phyloP scores from a whole-genome alignment of 1,140 invertebrate species.

The Pollicipes pollicipes region DNA sequence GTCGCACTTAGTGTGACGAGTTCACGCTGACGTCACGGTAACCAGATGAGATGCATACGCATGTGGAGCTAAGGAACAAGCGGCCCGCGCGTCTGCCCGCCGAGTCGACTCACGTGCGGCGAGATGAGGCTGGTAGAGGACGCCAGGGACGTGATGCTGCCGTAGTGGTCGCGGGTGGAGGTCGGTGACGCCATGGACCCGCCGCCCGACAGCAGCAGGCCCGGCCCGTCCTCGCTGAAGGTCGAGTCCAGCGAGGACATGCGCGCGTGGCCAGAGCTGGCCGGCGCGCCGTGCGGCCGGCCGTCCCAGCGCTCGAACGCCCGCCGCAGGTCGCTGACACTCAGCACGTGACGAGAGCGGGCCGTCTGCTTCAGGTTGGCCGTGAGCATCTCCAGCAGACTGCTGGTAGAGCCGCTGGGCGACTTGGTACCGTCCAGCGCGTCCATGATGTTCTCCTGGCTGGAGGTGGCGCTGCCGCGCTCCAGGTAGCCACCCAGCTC shows the following conservation, averaged over 20 bases:
- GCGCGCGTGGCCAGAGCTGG: conserved; percentile 22
- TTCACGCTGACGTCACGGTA: no score
- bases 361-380: conserved; percentile 17
- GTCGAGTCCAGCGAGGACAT: conserved; percentile 34
- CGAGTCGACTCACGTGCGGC: conserved; percentile 36
- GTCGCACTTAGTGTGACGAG: no score
- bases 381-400: conserved; percentile 16
- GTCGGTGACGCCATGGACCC: conserved; percentile 15
- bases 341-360: conserved; percentile 15
- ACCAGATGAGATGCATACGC: no score
- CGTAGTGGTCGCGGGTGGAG: conserved; percentile 34
- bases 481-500: conserved; percentile 6
- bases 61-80: no score
- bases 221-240: conserved; percentile 30
- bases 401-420: conserved; percentile 17
- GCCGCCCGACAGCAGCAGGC: conserved; percentile 22
- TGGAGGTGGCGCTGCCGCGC: conserved; percentile 13
- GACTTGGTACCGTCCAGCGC: conserved; percentile 28
- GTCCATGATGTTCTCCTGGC: conserved; percentile 8
- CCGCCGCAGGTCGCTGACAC: conserved; percentile 35
- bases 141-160: conserved; percentile 40
- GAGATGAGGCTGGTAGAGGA: conserved; percentile 43
- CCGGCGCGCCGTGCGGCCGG: conserved; percentile 9
- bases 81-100: no score
- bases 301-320: conserved; percentile 33